A percentile compares a stretch with the other conserved stretches of the same genome.
Evolutionary conservation across 2,113 vertebrate species (phyloP).

Genomic region (Ctenomys sociabilis): DNA sequence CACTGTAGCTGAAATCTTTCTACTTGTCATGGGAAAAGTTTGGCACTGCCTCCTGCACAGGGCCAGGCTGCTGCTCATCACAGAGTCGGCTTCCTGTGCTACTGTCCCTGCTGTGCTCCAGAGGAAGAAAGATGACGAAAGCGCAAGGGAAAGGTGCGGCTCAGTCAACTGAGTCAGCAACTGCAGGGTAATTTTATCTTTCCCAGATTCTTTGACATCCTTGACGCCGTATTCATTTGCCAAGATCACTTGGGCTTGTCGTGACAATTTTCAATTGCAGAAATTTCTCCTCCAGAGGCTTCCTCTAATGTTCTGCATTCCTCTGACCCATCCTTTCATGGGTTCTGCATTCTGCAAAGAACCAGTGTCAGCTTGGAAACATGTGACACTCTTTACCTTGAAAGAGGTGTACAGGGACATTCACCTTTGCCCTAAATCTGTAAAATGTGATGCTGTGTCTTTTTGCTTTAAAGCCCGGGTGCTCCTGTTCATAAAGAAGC

Average conservation of each 20-base stretch:
- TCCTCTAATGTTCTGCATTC: not conserved
- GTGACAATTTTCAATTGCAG: not conserved
- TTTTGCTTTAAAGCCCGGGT: not conserved
- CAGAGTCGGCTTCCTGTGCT: not conserved
- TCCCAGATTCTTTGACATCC: fast-evolving
- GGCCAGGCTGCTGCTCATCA: not conserved
- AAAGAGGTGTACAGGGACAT: too few species aligned
- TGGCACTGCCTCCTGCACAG: not conserved
- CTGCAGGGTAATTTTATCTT: not conserved
- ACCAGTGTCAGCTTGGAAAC: not conserved
- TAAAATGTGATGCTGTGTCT: not conserved
- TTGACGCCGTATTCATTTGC: not conserved
- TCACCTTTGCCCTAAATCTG: not conserved
- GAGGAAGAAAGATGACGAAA: not conserved
- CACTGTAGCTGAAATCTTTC: not conserved
- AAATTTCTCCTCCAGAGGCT: not conserved
- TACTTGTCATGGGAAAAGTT: not conserved
- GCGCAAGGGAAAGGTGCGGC: not conserved
- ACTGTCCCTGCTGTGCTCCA: fast-evolving
- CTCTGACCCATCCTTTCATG: not conserved
- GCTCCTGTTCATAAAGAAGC: not conserved
- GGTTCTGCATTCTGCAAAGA: not conserved
- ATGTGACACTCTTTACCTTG: not conserved
- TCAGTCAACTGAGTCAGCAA: not conserved
- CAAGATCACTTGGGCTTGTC: not conserved